Evolutionary conservation across 2,888 invertebrate genomes (phyloP), one percentile per base, ranked within the genome.

Genomic region (Ectobius pallidus): DNA sequence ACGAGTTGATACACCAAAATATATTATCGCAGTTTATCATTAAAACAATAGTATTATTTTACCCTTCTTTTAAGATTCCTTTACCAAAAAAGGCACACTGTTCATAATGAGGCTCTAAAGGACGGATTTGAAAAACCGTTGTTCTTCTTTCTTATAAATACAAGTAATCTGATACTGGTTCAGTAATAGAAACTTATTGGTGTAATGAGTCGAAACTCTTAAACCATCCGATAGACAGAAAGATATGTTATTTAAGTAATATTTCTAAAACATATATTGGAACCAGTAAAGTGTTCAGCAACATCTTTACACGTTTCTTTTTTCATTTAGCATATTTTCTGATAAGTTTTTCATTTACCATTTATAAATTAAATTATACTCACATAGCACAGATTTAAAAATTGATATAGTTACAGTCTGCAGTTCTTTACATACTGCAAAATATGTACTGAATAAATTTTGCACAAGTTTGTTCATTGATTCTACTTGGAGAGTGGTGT

Each of bases 1-100:
- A 39, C 27, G 44, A 65, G 46, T 39, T 69, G 61, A 34, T 72
- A 68, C 61, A 61, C 30, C 65, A 65, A 65, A 65, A 65, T 65
- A 65, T 65, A 65, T 65, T 27, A 42, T 11, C 30, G 65, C 27
- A 65, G 46, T 30, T 65, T 14, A 46, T 27, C 27, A 27, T 18
- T 18, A 42, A 22, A 7, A 34, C 32, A 62, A 34, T 22, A 62
- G 9, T 20, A 3, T 20, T 34, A 34, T 63, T 6, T 39, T 11
- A 63, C 42, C 65, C 65, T 65, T 65, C 65, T 20, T 44, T n/a
- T 46, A 3, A 65, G 18, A 11, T 65, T 25, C n/a, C 30, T 25
- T 42, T n/a, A 27, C 42, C 20, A 65, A 22, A 42, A 65, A 65
- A 65, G 65, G 65, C 65, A 65, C 65, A 42, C 6, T 44, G 34